Base-by-base conservation (phyloP, 2,113 vertebrate species). In the Corvus hawaiiensis region DNA sequence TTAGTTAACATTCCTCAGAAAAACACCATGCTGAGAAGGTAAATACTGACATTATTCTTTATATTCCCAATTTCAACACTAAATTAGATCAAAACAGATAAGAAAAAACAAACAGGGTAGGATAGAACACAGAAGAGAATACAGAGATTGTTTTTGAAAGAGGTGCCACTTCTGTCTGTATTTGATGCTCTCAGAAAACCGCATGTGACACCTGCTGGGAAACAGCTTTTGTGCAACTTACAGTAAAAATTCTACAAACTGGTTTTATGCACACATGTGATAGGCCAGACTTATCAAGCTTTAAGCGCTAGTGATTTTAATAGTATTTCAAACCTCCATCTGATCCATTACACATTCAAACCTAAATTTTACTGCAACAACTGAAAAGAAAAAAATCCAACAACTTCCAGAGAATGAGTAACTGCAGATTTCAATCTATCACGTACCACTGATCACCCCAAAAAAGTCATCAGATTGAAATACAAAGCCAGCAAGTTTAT, bases 181-280 rank as follows among this genome's bases (percentile, higher is more conserved):
- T 19, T 18, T 33, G 35, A 51, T 56, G 56, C 52, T 30, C 54
- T 74, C 48, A 55, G 63, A 84, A 72, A 92, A 78, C 54, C 94
- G 92, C 37, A 46, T 95, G 94, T 95, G 98, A 97, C 97, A 97
- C 80, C 97, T 98, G 95, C 87, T 97, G 98, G 98, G 71, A 92
- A 97, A 58, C 6, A 84, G 54, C 78, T 93, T 93, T 67, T 51
- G 19, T 14, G 9, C 76, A 93, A 37, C 28, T 10, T 7, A 1
- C 0, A 49, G 11, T 41, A 35, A 35, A 59, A 77, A 72, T 51
- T 55, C 46, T 73, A 16, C 11, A 33, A 21, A 6, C 20, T 10
- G 26, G 5, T 16, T 84, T 62, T 39, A 52, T 37, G 17, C 30
- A 73, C 62, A 44, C 8, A 44, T 3, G 15, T 19, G 30, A 44